Evolutionary conservation across 2,888 invertebrate genomes (phyloP), one percentile per base, ranked within the genome.

Genomic region (Nomada ferruginata): DNA sequence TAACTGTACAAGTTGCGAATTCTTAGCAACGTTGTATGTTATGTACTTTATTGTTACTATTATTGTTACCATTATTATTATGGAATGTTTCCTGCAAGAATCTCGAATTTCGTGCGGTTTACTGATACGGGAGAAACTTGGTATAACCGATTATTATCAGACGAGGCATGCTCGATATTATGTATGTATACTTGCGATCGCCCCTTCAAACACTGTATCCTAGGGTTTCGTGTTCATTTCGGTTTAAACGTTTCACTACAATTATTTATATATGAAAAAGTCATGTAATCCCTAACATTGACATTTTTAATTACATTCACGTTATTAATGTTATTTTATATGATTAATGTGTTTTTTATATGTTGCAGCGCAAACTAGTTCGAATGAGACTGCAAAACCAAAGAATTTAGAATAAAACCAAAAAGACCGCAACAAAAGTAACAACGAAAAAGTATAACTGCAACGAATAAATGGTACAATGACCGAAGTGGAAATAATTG

Each of bases 301-400:
- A 36, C 9, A 36, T 36, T 42, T 68, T 55, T 23, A 11, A n/a
- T 42, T 18, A 42, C 10, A 29, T 50, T 47, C 3, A 59, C 20
- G 59, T 29, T 50, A 57, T n/a, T 44, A 69, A 26, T 26, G 36
- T 13, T 42, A 42, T 42, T 76, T 36, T 36, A 36, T 36, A 36
- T 36, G 63, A 64, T 36, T 52, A 61, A 52, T 29, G 26, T 44
- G 36, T n/a, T 52, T 11, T 61, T 57, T 59, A n/a, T 57, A 61
- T 74, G 63, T 72, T 13, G 2, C 53, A 82, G 83, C 52, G 50
- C 29, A 64, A 82, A 78, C 50, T 52, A 26, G 36, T 3, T 70
- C 57, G 69, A 72, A 74, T 59, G 78, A 68, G 53, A 44, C n/a
- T n/a, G 50, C 59, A 11, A 26, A 47, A 26, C 44, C 80, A 26